Evolutionary conservation across 2,888 invertebrate genomes (phyloP).

Genomic region (Drosophila neotestacea): DNA sequence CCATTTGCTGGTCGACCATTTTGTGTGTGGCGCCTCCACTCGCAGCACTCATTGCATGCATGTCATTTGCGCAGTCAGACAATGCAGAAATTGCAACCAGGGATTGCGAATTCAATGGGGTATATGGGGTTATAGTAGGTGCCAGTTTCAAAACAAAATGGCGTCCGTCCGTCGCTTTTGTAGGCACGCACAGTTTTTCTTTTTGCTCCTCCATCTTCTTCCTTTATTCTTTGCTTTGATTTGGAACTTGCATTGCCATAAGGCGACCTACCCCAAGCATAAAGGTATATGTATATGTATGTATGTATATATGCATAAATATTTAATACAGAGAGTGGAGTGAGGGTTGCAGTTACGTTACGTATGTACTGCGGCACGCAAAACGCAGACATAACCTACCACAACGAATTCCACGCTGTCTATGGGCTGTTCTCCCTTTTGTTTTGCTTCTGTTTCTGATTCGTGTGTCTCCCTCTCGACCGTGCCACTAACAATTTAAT

Average conservation of each 20-base stretch:
- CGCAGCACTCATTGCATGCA: conserved; percentile 72
- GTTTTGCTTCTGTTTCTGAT: background rate
- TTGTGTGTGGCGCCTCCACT: conserved; percentile 41
- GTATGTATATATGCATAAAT: no score
- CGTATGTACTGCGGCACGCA: conserved; percentile 29
- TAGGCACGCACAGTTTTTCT: conserved; percentile 5
- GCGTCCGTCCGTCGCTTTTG: conserved; percentile 45
- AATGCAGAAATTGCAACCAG: conserved; percentile 58
- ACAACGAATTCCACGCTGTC: conserved; percentile 78
- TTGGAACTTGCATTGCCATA: conserved; percentile 77
- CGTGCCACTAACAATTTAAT: conserved; percentile 52
- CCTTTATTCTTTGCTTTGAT: conserved; percentile 16
- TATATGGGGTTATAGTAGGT: background rate
- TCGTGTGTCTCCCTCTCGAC: background rate
- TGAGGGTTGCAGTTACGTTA: background rate
- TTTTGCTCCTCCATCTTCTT: background rate
- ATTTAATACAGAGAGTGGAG: no score
- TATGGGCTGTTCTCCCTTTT: conserved; percentile 69
- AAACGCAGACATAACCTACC: conserved; percentile 75
- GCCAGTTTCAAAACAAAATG: conserved; percentile 65
- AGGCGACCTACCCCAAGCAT: conserved; percentile 71
- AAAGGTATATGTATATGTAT: background rate
- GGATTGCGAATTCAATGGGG: conserved; percentile 11
- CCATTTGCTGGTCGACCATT: conserved; percentile 72
- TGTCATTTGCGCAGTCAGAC: conserved; percentile 76